Evolutionary conservation across 2,888 invertebrate species (phyloP).

Genomic region (Orthosia incerta): DNA sequence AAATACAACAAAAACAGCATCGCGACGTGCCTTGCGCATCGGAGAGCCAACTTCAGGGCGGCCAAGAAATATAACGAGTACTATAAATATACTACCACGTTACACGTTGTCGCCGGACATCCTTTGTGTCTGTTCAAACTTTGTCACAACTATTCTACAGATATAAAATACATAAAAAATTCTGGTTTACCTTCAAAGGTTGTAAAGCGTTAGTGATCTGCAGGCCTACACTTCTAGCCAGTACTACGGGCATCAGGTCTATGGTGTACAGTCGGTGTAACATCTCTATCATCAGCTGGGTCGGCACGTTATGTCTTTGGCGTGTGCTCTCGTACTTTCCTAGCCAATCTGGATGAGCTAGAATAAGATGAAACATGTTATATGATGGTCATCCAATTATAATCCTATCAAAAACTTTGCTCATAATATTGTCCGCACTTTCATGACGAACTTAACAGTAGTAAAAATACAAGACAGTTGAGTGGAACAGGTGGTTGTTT

Average conservation of each 20-base stretch:
- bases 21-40: too few species aligned
- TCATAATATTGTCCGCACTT: neutral
- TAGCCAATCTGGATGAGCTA: constrained; percentile 93
- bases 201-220: constrained; percentile 94
- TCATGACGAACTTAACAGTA: neutral
- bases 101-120: too few species aligned
- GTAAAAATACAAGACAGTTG: neutral
- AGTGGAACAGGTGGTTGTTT: neutral
- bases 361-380: neutral
- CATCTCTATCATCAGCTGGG: constrained; percentile 96
- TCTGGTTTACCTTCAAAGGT: constrained; percentile 92
- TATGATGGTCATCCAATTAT: neutral
- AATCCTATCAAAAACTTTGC: neutral
- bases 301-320: constrained; percentile 96
- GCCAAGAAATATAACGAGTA: too few species aligned
- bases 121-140: neutral
- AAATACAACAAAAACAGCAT: too few species aligned
- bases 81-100: too few species aligned
- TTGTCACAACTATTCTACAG: neutral
- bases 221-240: constrained; percentile 95
- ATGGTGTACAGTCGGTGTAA: constrained; percentile 96
- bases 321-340: constrained; percentile 95
- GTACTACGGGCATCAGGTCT: constrained; percentile 93
- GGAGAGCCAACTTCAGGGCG: too few species aligned
- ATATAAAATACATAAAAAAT: neutral